phyloP scores from a whole-genome alignment of 2,888 invertebrate species.

The Eupelmus urozonus region DNA sequence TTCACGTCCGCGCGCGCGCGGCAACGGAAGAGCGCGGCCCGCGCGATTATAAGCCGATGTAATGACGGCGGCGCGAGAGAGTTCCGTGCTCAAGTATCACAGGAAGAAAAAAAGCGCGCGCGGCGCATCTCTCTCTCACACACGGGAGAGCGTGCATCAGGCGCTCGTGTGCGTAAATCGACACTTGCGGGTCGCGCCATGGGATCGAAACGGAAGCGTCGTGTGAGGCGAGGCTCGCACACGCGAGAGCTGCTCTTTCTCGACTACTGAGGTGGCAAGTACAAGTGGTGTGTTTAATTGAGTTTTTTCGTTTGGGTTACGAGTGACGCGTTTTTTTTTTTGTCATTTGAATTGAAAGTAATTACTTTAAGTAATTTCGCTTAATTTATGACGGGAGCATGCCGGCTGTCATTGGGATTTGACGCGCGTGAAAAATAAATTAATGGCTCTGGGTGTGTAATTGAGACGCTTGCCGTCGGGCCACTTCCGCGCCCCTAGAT shows the following conservation, averaged over 20 bases:
- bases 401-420: too few species aligned
- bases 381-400: too few species aligned
- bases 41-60: slow-evolving; percentile 55
- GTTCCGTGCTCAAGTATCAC: slow-evolving; percentile 5
- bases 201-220: neutral
- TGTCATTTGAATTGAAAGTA: too few species aligned
- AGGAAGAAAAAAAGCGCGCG: slow-evolving; percentile 13
- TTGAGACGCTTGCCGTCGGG: too few species aligned
- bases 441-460: too few species aligned
- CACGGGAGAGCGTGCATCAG: too few species aligned
- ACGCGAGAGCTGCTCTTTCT: neutral
- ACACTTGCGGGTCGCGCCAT: neutral
- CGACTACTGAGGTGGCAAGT: neutral
- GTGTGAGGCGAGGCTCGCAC: slow-evolving; percentile 19
- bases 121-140: slow-evolving; percentile 1
- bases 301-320: too few species aligned
- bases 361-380: too few species aligned
- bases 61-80: slow-evolving; percentile 39
- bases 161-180: slow-evolving; percentile 28
- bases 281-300: too few species aligned
- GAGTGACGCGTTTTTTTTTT: too few species aligned
- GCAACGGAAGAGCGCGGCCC: slow-evolving; percentile 37
- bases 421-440: too few species aligned
- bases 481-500: too few species aligned
- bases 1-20: slow-evolving; percentile 36